Percentiles rank a stretch among this genome's conserved stretches.
These are phyloP conservation scores for Catocala nupta DNA, from an alignment of 2,888 invertebrate species.

Conservation along the genomic window DNA sequence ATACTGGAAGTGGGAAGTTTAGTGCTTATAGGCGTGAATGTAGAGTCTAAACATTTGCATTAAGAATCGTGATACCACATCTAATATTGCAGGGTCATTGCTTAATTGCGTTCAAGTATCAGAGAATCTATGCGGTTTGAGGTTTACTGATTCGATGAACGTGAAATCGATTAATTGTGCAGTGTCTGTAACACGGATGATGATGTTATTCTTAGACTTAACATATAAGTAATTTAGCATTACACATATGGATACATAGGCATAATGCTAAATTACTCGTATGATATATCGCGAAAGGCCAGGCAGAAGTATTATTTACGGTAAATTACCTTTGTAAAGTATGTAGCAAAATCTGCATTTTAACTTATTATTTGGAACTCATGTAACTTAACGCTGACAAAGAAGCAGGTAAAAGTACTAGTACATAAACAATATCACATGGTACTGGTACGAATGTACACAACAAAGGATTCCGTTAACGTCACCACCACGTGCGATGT, in stretches of 20 bases:
- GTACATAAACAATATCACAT: background rate
- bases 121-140: background rate
- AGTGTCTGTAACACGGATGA: background rate
- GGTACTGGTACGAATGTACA: constrained; percentile 25
- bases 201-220: background rate
- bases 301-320: too few relatives aligned
- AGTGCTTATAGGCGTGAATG: too few relatives aligned
- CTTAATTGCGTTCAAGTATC: background rate
- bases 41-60: too few relatives aligned
- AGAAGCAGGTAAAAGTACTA: too few relatives aligned
- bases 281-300: too few relatives aligned
- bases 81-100: constrained; percentile 1
- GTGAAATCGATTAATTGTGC: constrained; percentile 34
- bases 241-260: too few relatives aligned
- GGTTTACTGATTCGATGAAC: constrained; percentile 24
- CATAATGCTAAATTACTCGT: too few relatives aligned
- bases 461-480: constrained; percentile 58
- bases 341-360: too few relatives aligned
- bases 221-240: background rate
- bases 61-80: constrained; percentile 10
- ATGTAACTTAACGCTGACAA: too few relatives aligned
- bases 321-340: too few relatives aligned
- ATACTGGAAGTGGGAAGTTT: too few relatives aligned
- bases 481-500: constrained; percentile 48
- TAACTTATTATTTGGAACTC: too few relatives aligned